Percentiles rank a stretch among this genome's conserved stretches.
Conservation (phyloP, 1,140 invertebrate species). For the Drosophila mojavensis region DNA sequence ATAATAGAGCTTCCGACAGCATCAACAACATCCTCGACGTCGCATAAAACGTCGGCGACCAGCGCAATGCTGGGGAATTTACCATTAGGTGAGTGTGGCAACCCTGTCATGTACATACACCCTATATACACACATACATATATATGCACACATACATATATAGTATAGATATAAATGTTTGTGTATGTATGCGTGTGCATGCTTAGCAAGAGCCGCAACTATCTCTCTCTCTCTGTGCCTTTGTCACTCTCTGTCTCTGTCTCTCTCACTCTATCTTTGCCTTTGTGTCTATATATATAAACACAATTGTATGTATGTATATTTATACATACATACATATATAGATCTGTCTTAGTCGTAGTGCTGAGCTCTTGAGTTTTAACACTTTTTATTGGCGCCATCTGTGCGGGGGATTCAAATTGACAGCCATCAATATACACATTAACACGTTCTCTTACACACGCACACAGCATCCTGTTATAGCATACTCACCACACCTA, state of each 20-base stretch:
- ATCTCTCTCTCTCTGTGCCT: slow-evolving; percentile 41
- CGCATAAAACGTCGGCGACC: slow-evolving; percentile 51
- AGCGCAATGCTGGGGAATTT: slow-evolving; percentile 82
- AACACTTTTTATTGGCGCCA: slow-evolving; percentile 25
- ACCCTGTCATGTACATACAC: slow-evolving; percentile 15
- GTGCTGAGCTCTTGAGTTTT: slow-evolving; percentile 62
- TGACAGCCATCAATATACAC: slow-evolving; percentile 11
- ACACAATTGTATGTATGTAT: slow-evolving; percentile 36
- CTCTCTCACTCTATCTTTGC: slow-evolving; percentile 27
- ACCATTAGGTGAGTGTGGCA: slow-evolving; percentile 80
- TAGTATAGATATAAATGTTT: not conserved
- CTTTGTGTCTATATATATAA: slow-evolving; percentile 35
- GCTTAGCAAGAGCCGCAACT: slow-evolving; percentile 9
- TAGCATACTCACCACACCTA: slow-evolving; percentile 12
- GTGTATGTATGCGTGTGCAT: slow-evolving; percentile 15
- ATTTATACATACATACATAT: slow-evolving; percentile 15
- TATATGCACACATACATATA: not conserved
- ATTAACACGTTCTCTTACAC: slow-evolving; percentile 15
- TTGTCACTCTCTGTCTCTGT: slow-evolving; percentile 31
- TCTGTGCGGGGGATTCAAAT: slow-evolving; percentile 6
- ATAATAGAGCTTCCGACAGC: slow-evolving; percentile 81
- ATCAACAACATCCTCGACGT: slow-evolving; percentile 49
- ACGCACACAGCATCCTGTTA: slow-evolving; percentile 18
- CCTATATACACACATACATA: slow-evolving; percentile 20
- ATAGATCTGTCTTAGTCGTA: slow-evolving; percentile 21